Evolutionary conservation across 2,888 invertebrate species (phyloP), one percentile per base, ranked within the genome.

Genomic region (Tiliacea citrago): DNA sequence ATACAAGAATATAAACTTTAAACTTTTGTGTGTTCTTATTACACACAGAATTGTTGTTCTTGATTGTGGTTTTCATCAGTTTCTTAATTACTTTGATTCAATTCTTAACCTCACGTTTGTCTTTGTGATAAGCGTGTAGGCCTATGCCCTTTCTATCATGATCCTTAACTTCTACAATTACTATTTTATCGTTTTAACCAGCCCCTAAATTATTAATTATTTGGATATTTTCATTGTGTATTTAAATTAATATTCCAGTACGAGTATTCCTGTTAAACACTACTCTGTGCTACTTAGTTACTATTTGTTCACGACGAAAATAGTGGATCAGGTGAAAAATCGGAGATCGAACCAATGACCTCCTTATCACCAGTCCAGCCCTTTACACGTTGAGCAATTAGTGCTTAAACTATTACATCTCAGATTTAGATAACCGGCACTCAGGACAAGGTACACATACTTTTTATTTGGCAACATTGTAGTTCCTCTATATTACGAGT

Each of bases 1-100:
- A 49, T 13, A 16, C n/a, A 1, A 49, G 39, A 73, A 58, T 73
- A 63, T n/a, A 72, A 72, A 18, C 45, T 53, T n/a, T 6, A 12
- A 53, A 10, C 13, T 45, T n/a, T 67, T 21, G 24, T 13, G 13
- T 5, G 12, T 70, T 42, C 2, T 60, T 6, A 3, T 29, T 29
- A 3, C 9, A 9, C n/a, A 68, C 5, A 0, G 16, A 16, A 45
- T 45, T 55, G 13, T n/a, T n/a, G n/a, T n/a, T 53, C n/a, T 18
- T 5, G 9, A n/a, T 39, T 16, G 24, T 21, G 9, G 35, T 71
- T 47, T 21, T 57, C 18, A 39, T 0, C 1, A 35, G 2, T 35
- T 8, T 0, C 10, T 24, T 24, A 21, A 10, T n/a, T 9, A 12
- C 29, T 24, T 51, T 21, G 6, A 51, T 55, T 24, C 18, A 12